These are phyloP conservation scores for Cyrtorhinus lividipennis DNA, from an alignment of 1,140 invertebrate genomes.

Conservation along the genomic window DNA sequence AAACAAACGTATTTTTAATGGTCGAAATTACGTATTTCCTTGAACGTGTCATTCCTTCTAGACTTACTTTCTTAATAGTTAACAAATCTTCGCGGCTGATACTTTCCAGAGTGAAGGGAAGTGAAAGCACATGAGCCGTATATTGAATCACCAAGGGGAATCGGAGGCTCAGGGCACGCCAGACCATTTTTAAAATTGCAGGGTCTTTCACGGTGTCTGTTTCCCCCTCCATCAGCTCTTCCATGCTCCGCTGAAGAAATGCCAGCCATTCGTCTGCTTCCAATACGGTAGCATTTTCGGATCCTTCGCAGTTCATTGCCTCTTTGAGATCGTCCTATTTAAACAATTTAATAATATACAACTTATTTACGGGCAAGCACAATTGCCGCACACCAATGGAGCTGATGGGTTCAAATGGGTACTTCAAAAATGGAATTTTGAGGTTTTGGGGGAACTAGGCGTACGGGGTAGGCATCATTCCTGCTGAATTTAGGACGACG, in stretches of 20 bases:
- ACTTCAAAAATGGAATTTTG: too few relatives aligned
- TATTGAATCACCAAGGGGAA: constrained; percentile 47
- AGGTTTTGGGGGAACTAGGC: too few relatives aligned
- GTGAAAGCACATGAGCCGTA: constrained; percentile 49
- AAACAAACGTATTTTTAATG: constrained; percentile 8
- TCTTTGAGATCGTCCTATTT: constrained; percentile 13
- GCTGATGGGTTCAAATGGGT: too few relatives aligned
- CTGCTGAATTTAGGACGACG: too few relatives aligned
- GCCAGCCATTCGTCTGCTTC: constrained; percentile 27
- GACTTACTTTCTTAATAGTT: not conserved
- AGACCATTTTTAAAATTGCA: constrained; percentile 54
- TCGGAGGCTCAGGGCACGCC: constrained; percentile 50
- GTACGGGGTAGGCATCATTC: too few relatives aligned
- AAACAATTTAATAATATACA: too few relatives aligned
- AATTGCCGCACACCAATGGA: too few relatives aligned
- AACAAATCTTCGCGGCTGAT: not conserved
- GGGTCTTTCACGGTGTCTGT: constrained; percentile 52
- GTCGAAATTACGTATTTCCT: too few relatives aligned
- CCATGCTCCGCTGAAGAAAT: constrained; percentile 44
- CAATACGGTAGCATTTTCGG: constrained; percentile 6
- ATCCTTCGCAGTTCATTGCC: constrained; percentile 5
- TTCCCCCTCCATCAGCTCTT: constrained; percentile 55
- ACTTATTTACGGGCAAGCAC: too few relatives aligned
- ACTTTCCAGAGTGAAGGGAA: constrained; percentile 46
- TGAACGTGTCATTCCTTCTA: too few relatives aligned